Conservation (phyloP, 1,140 invertebrate species). For the Scaptodrosophila lebanonensis region DNA sequence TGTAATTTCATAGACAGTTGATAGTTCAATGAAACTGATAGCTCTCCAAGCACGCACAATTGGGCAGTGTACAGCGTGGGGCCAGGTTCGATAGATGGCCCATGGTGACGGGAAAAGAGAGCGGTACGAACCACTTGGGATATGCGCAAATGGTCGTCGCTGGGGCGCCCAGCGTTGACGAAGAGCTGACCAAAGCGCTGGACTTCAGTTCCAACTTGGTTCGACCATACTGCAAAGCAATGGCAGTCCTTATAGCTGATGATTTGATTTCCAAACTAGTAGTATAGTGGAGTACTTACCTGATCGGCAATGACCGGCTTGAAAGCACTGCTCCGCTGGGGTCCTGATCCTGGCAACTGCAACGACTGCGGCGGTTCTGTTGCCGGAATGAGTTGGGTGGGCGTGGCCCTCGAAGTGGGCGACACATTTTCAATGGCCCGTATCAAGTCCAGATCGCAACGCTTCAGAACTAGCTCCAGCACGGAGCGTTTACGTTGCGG, state of each 20-base stretch:
- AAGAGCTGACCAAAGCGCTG: conserved; percentile 17
- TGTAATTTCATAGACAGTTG: neutral
- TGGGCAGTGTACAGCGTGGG: conserved; percentile 73
- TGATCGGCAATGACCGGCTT: conserved; percentile 58
- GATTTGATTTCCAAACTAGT: too few relatives aligned
- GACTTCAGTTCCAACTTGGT: conserved; percentile 37
- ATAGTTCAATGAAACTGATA: conserved; percentile 67
- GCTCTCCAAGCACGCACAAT: conserved; percentile 70
- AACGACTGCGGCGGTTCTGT: conserved; percentile 4
- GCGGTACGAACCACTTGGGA: conserved; percentile 76
- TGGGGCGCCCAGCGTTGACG: conserved; percentile 23
- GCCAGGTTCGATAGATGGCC: conserved; percentile 71
- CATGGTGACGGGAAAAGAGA: conserved; percentile 76
- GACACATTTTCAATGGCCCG: conserved; percentile 79
- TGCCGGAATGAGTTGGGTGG: conserved; percentile 11
- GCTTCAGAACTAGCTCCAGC: conserved; percentile 89
- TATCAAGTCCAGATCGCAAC: conserved; percentile 91
- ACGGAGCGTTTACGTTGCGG: conserved; percentile 91
- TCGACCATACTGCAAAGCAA: conserved; percentile 36
- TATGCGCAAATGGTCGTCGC: conserved; percentile 60
- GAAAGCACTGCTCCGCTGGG: conserved; percentile 59
- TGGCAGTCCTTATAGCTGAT: neutral
- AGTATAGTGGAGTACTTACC: conserved; percentile 18
- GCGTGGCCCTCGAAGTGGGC: conserved; percentile 13
- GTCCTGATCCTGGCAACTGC: conserved; percentile 32